These are phyloP conservation scores for Galeopsomyia nigrocyanea DNA, from an alignment of 2,888 invertebrate species.

Conservation along the genomic window DNA sequence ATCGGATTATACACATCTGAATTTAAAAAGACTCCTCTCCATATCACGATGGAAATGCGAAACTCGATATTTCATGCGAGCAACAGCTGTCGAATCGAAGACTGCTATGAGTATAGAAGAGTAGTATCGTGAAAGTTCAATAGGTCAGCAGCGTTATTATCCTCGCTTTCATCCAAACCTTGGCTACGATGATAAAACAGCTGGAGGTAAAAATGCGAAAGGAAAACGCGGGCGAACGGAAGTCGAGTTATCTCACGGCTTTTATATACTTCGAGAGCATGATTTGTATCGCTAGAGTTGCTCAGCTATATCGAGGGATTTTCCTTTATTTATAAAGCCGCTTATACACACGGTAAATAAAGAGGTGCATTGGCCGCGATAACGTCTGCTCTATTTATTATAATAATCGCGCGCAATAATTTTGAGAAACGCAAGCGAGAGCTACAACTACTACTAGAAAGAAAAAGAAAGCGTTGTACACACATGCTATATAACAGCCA, in stretches of 20 bases:
- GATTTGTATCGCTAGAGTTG: too few relatives aligned
- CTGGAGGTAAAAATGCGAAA: background rate
- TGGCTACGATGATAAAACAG: conserved; percentile 13
- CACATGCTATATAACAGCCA: too few relatives aligned
- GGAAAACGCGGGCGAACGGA: background rate
- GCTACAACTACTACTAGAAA: too few relatives aligned
- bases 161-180: background rate
- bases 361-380: background rate
- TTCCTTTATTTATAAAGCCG: conserved; percentile 4
- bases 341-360: background rate
- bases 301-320: background rate
- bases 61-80: too few relatives aligned
- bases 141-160: background rate
- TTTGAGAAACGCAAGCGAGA: background rate
- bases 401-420: background rate
- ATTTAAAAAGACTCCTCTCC: conserved; percentile 1
- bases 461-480: too few relatives aligned
- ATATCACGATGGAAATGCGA: too few relatives aligned
- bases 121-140: conserved; percentile 9
- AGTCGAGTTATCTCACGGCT: too few relatives aligned
- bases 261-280: background rate
- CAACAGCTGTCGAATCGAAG: too few relatives aligned
- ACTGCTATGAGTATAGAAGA: too few relatives aligned
- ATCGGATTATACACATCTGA: background rate
- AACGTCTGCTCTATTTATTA: background rate